Conservation (phyloP, 2,113 vertebrate genomes). For the Heterotis niloticus region DNA sequence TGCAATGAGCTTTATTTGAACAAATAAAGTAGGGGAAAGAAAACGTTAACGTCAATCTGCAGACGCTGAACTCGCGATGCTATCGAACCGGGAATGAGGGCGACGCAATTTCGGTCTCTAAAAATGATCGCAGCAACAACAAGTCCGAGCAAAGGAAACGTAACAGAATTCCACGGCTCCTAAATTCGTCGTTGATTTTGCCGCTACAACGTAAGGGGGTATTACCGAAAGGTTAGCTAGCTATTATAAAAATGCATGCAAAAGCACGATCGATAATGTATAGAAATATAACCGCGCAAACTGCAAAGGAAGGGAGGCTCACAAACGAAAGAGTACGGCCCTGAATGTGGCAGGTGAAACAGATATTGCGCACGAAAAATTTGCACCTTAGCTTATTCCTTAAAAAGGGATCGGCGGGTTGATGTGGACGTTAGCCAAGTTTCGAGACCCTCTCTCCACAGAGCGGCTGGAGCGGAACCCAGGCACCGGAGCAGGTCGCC, state of each 20-base stretch:
- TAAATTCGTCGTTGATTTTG: background rate
- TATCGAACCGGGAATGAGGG: background rate
- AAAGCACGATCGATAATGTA: too few relatives aligned
- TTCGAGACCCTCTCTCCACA: background rate
- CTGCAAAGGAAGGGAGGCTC: too few relatives aligned
- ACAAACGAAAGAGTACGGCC: too few relatives aligned
- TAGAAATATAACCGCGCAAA: too few relatives aligned
- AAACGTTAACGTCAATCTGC: conserved; percentile 15
- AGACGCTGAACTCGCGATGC: background rate
- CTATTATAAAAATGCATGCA: background rate
- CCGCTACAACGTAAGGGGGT: background rate
- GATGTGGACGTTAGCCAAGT: background rate
- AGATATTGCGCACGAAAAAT: too few relatives aligned
- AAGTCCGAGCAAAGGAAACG: conserved; percentile 5
- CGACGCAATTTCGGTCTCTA: background rate
- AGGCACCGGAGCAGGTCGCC: background rate
- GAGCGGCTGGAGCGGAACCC: background rate
- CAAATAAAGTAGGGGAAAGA: background rate
- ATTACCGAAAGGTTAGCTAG: background rate
- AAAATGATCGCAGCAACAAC: background rate
- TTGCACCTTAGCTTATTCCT: too few relatives aligned
- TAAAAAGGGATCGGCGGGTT: background rate
- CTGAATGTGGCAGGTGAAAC: too few relatives aligned
- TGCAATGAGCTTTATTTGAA: background rate
- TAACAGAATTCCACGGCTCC: background rate